Base-by-base conservation (phyloP, 1,140 invertebrate species). In the Leptopilina clavipes region DNA sequence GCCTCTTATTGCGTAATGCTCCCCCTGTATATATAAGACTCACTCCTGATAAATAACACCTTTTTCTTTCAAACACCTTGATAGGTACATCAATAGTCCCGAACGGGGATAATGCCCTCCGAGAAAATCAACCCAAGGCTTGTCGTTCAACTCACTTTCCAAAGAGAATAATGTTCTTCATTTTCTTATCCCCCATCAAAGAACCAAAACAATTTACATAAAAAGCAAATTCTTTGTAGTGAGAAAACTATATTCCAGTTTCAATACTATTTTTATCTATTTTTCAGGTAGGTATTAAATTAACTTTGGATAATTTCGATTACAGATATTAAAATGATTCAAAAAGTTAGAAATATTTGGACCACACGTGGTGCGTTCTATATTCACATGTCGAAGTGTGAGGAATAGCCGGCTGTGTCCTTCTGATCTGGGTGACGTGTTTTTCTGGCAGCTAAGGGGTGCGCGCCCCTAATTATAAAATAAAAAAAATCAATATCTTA, bases 401-500 rank as follows among this genome's bases (percentile, higher is more conserved):
- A 79, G 79, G 81, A 78, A 65, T 77, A 73, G 76, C 74, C 74
- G 75, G 76, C 79, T 81, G 72, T 79, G 76, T 80, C 79, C 77
- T 79, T 79, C 48, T 75, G 76, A 80, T 73, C 76, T 72, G 84
- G 83, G 84, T 85, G 87, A 89, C 87, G 88, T 89, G 83, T 90
- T 89, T 89, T 89, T 89, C 84, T 84, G 86, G 83, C 86, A 89
- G 84, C 84, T 79, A 81, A 87, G 88, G 87, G 88, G 87, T 87
- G 85, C 83, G 84, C 88, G 85, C 85, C 89, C 88, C 89, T 90
- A 90, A 90, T 90, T 90, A 90, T 90, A 90, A 90, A 90, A 90
- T 90, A 90, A 90, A 90, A 40, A 89, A 90, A 90, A 90, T 90
- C 89, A 90, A 90, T 90, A 90, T 89, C 87, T 87, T 89, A 88